Base-by-base conservation (phyloP, 2,888 invertebrate species). In the Alsophila aescularia region DNA sequence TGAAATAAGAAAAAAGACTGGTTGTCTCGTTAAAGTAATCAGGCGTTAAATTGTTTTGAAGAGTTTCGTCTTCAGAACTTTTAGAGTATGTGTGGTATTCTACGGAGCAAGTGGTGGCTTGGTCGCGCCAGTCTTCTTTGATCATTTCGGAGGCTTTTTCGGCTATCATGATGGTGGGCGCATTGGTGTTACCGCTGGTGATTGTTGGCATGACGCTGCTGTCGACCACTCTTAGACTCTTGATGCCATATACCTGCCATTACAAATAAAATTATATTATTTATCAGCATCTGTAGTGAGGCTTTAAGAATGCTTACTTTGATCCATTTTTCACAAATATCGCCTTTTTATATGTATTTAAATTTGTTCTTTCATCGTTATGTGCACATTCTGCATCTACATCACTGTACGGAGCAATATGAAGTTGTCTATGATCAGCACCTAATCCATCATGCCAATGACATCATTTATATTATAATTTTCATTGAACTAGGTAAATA, bases 121-220 rank as follows among this genome's bases (percentile, higher is more conserved):
- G 68, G n/a, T 73, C 64, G 27, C 62, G 58, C 94, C 95, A 96
- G 63, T 96, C 95, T 75, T 95, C 93, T 75, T 96, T 96, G 64
- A 97, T 96, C 93, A 97, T 94, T 70, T 97, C 96, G 0, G 96
- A 92, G 0, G 94, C 96, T 71, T 95, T 96, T 74, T 97, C 97
- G 0, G 95, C 97, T 36, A 97, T 95, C 97, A 97, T 97, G 37
- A 96, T 94, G 0, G 93, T 93, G 0, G 97, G 96, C 0, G 96
- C 96, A 70, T 96, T 96, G 0, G 96, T 97, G 73, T 97, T 96
- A 0, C 96, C 97, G 27, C 93, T 95, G 0, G 94, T 92, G 48
- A 97, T 96, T 1, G 85, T 93, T 0, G 97, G 97, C 96, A 97
- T 97, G 14, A 97, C 92, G 64, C 96, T 96, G 0, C 95, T 96